Percentiles rank a stretch among this genome's conserved stretches.
Conservation (phyloP, 2,797 vertebrate genomes). For the Bovichtus diacanthus region DNA sequence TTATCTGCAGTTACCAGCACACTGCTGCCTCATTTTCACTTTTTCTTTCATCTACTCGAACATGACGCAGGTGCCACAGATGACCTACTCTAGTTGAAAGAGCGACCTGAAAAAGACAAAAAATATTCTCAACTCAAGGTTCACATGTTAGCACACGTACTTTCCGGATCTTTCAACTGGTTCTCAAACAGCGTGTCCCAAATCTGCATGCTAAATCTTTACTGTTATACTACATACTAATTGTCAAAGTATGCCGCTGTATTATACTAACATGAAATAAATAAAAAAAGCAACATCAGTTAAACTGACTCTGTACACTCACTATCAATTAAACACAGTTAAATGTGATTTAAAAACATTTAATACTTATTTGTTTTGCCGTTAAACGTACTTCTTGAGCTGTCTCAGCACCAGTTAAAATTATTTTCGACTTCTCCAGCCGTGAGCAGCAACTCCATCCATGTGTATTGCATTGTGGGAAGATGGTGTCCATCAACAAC, state of each 20-base stretch:
- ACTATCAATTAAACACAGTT: background rate
- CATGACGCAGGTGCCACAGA: background rate
- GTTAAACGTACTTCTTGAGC: background rate
- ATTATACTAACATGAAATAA: background rate
- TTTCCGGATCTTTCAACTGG: background rate
- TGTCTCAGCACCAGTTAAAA: background rate
- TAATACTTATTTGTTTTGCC: background rate
- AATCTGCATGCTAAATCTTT: background rate
- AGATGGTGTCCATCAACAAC: background rate
- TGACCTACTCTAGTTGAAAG: background rate
- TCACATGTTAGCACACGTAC: background rate
- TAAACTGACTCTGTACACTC: background rate
- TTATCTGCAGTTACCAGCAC: background rate
- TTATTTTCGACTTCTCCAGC: background rate
- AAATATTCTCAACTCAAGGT: background rate
- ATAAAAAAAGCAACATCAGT: too few relatives aligned
- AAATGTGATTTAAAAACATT: background rate
- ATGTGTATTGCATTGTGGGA: background rate
- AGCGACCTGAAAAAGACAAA: background rate
- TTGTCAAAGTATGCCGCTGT: background rate
- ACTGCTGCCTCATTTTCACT: background rate
- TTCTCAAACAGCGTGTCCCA: background rate
- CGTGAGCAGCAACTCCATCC: background rate
- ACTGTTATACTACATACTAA: background rate
- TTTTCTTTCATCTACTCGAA: background rate